Evolutionary conservation across 1,140 invertebrate genomes (phyloP).

Genomic region (Aporrectodea caliginosa): DNA sequence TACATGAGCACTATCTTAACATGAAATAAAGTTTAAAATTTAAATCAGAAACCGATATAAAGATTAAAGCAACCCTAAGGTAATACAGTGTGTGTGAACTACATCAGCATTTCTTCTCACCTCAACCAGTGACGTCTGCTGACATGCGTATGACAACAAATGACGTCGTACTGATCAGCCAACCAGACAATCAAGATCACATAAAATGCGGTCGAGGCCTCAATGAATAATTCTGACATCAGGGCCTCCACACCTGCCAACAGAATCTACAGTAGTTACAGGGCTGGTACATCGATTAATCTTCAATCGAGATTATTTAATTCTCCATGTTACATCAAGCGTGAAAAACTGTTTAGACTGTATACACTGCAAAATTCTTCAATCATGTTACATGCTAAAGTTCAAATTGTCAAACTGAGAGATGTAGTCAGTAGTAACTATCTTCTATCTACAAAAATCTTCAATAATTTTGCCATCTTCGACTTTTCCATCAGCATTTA

Average conservation of each 20-base stretch:
- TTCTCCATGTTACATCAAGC: too few relatives aligned
- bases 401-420: too few relatives aligned
- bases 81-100: not conserved
- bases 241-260: not conserved
- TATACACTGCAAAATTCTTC: too few relatives aligned
- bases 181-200: conserved; percentile 91
- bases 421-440: too few relatives aligned
- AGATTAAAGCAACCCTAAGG: not conserved
- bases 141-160: conserved; percentile 91
- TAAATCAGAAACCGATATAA: not conserved
- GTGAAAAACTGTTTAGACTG: too few relatives aligned
- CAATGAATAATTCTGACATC: not conserved
- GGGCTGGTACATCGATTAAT: too few relatives aligned
- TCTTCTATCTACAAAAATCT: too few relatives aligned
- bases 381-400: too few relatives aligned
- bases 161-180: conserved; percentile 96
- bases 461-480: too few relatives aligned
- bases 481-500: too few relatives aligned
- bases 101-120: conserved; percentile 32
- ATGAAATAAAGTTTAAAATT: not conserved
- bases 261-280: too few relatives aligned
- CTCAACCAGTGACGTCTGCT: conserved; percentile 90
- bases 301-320: too few relatives aligned
- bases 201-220: not conserved
- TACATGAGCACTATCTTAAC: not conserved